Evolutionary conservation across 2,797 vertebrate genomes (phyloP), one percentile per base, ranked within the genome.

Genomic region (Hippocampus kuda): DNA sequence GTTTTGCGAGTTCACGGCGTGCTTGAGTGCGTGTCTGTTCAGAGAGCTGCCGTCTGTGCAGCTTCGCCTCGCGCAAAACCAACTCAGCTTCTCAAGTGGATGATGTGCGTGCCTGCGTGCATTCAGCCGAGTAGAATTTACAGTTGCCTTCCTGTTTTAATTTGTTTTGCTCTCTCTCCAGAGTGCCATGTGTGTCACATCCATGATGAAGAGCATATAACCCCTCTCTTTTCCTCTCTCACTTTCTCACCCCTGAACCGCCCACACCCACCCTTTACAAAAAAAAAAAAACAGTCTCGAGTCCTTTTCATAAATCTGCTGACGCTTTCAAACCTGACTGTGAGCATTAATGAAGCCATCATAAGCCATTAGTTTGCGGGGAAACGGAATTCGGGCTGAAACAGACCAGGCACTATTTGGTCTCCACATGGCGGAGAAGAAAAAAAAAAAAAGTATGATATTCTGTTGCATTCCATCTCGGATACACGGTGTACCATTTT

Each of bases 261-360:
- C 66, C 24, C 51, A 15, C 12, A 24, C 51, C 34, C 20, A 12
- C 27, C 18, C n/a, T 48, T 5, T 34, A 5, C 22, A 67, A 46
- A 44, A 48, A 41, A 34, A 62, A 62, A 83, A 84, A n/a, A 53
- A 41, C 27, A 62, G 85, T 81, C 78, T 77, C 24, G 86, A 88
- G 85, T 79, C 77, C 82, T 82, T 82, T 81, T 81, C 81, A 80
- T 89, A 89, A 90, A 90, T 90, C 84, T 85, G 38, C 53, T 81
- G 86, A 80, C 76, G 79, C 82, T 80, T 86, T 79, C 81, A 83
- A 87, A 88, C 86, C 80, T 75, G 81, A 78, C 86, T 82, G 76
- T 85, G 88, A 88, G 79, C 87, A 88, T 86, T 89, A 88, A 87
- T 60, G 78, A 85, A 87, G 81, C 83, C 67, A 85, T 88, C 73